A percentile compares a stretch with the other conserved stretches of the same genome.
Conservation (phyloP, 2,888 invertebrate species). For the Prionchulus punctatus region DNA sequence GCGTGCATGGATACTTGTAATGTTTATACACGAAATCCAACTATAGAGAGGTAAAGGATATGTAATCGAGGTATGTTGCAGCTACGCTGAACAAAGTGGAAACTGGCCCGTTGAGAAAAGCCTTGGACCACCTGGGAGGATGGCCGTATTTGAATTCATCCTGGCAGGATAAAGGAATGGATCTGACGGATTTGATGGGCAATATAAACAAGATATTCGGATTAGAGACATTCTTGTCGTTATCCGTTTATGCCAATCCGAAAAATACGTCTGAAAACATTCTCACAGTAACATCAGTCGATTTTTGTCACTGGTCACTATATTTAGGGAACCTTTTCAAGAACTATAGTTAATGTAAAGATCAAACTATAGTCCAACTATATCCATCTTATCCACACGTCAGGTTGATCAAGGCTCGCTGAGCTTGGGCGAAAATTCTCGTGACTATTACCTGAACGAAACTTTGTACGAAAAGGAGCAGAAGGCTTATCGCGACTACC, state of each 20-base stretch:
- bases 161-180: conserved; percentile 9
- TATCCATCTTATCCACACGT: too few relatives aligned
- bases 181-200: conserved; percentile 7
- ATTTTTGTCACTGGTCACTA: too few relatives aligned
- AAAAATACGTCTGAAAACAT: conserved; percentile 18
- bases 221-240: conserved; percentile 15
- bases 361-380: too few relatives aligned
- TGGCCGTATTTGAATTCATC: conserved; percentile 21
- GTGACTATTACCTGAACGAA: conserved; percentile 81
- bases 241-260: conserved; percentile 17
- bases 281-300: conserved; percentile 15
- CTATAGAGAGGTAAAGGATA: too few relatives aligned
- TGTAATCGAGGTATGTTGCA: too few relatives aligned
- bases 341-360: too few relatives aligned
- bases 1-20: too few relatives aligned
- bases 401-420: conserved; percentile 15
- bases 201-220: conserved; percentile 4
- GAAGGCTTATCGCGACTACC: background rate
- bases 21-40: too few relatives aligned
- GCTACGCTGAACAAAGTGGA: too few relatives aligned
- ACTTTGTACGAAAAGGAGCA: conserved; percentile 37
- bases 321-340: too few relatives aligned
- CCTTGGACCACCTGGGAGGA: conserved; percentile 19
- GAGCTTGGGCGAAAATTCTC: conserved; percentile 61
- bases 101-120: conserved; percentile 15